Conservation (phyloP, 2,797 vertebrate genomes). For the Darevskia nairensis region DNA sequence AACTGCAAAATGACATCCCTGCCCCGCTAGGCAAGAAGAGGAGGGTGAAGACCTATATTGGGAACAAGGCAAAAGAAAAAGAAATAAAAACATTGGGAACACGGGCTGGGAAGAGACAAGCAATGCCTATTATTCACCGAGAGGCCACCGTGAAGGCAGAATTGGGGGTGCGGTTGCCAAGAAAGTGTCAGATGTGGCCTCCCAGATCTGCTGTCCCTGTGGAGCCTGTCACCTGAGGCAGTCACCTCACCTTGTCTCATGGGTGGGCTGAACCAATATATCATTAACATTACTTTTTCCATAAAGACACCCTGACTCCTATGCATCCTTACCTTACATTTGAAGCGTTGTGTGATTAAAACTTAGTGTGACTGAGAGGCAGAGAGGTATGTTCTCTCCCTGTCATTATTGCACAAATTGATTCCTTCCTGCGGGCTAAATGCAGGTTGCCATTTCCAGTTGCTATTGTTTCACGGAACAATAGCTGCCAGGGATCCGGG, state of each 20-base stretch:
- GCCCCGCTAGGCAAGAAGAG: too few species aligned
- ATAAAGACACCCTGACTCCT: background rate
- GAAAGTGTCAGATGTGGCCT: too few species aligned
- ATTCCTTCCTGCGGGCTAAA: slow-evolving; percentile 32
- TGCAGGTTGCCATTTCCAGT: slow-evolving; percentile 29
- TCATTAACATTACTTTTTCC: background rate
- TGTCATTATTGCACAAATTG: background rate
- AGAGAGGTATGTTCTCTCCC: background rate
- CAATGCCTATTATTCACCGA: too few species aligned
- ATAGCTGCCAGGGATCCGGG: slow-evolving; percentile 6
- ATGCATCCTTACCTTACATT: background rate
- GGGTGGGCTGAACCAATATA: background rate
- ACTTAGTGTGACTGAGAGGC: background rate
- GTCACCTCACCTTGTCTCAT: background rate
- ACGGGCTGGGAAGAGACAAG: too few species aligned
- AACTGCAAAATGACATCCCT: too few species aligned
- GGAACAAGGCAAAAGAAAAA: too few species aligned
- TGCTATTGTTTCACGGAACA: slow-evolving; percentile 6
- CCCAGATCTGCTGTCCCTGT: background rate
- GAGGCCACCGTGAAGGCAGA: too few species aligned
- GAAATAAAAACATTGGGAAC: too few species aligned
- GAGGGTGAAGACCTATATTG: too few species aligned
- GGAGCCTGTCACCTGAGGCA: background rate
- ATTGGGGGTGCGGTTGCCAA: too few species aligned
- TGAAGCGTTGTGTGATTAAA: background rate